Conservation (phyloP, 1,140 invertebrate genomes). For the Bradysia coprophila region DNA sequence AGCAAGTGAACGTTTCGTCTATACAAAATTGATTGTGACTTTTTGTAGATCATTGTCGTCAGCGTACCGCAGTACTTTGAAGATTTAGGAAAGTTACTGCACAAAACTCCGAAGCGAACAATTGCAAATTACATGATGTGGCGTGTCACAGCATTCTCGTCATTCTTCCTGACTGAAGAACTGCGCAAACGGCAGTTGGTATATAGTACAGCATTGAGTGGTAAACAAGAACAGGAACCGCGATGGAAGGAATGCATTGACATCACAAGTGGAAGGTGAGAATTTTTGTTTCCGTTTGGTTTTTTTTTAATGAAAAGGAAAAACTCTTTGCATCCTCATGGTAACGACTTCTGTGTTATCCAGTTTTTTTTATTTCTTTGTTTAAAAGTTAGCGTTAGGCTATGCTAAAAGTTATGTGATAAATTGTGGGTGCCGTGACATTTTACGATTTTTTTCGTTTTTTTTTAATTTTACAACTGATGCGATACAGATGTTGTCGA, state of each 20-base stretch:
- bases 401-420: too few relatives aligned
- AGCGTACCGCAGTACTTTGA: constrained; percentile 58
- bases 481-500: too few relatives aligned
- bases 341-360: too few relatives aligned
- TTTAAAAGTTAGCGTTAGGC: too few relatives aligned
- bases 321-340: too few relatives aligned
- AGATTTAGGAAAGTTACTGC: constrained; percentile 36
- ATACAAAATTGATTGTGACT: too few relatives aligned
- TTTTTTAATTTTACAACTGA: too few relatives aligned
- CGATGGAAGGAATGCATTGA: constrained; percentile 77
- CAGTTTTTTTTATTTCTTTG: too few relatives aligned
- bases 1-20: too few relatives aligned
- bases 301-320: constrained; percentile 3
- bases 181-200: constrained; percentile 49
- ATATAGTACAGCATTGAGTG: constrained; percentile 53
- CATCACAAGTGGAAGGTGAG: constrained; percentile 43
- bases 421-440: too few relatives aligned
- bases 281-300: constrained; percentile 1
- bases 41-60: constrained; percentile 56
- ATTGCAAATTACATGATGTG: constrained; percentile 69
- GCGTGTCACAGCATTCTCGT: constrained; percentile 50
- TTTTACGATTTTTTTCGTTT: too few relatives aligned
- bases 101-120: constrained; percentile 27
- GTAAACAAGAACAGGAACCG: constrained; percentile 51
- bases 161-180: constrained; percentile 54